Conservation (phyloP, 2,797 vertebrate genomes). For the Hozukius guyotensis region DNA sequence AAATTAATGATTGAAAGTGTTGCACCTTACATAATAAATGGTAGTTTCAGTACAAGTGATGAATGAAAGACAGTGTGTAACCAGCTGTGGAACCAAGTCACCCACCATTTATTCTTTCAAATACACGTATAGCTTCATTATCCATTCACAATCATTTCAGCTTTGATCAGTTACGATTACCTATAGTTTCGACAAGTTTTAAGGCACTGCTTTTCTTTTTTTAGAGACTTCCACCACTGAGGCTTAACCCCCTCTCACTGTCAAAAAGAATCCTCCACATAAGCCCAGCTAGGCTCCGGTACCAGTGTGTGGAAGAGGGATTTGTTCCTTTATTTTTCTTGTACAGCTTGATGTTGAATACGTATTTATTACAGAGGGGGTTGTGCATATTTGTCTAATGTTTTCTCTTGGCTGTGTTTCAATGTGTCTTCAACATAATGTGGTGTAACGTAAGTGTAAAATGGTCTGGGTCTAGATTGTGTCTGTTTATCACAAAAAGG, state of each 20-base stretch:
- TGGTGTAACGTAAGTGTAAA: constrained; percentile 3
- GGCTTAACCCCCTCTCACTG: neutral
- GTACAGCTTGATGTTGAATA: constrained; percentile 24
- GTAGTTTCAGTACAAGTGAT: neutral
- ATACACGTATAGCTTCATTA: neutral
- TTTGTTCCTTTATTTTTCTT: neutral
- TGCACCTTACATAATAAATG: neutral
- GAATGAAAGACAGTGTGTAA: neutral
- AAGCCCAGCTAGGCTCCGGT: neutral
- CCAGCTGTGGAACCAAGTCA: too few relatives aligned
- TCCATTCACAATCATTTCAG: neutral
- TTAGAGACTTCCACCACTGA: neutral
- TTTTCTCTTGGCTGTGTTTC: constrained; percentile 30
- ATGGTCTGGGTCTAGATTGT: constrained; percentile 23
- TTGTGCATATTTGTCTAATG: constrained; percentile 75
- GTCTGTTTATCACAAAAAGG: constrained; percentile 32
- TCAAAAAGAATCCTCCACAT: neutral
- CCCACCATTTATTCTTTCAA: neutral
- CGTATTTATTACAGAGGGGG: constrained; percentile 15
- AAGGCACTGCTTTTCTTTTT: neutral
- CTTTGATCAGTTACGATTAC: neutral
- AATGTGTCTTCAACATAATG: constrained; percentile 43
- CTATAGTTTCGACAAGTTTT: too few relatives aligned
- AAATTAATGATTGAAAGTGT: neutral
- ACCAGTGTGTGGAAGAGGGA: neutral